Conservation (phyloP, 2,888 invertebrate species). For the Agrotis clavis region DNA sequence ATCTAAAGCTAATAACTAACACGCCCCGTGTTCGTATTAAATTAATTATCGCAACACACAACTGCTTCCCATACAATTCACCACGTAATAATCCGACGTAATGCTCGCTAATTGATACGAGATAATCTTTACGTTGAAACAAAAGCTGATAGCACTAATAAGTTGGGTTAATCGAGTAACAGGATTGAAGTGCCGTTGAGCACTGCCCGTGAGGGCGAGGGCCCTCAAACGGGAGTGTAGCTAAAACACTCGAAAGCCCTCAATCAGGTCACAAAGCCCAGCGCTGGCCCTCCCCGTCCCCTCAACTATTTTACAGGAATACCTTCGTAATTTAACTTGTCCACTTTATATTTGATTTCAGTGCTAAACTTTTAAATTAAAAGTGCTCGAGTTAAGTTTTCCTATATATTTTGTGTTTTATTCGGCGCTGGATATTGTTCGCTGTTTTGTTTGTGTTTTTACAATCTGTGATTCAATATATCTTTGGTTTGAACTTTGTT, state of each 20-base stretch:
- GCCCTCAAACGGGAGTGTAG: slow-evolving; percentile 65
- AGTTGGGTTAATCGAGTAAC: slow-evolving; percentile 70
- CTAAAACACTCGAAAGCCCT: slow-evolving; percentile 63
- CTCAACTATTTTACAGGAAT: slow-evolving; percentile 68
- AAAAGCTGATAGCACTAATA: slow-evolving; percentile 63
- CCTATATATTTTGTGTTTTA: slow-evolving; percentile 44
- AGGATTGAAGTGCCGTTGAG: slow-evolving; percentile 65
- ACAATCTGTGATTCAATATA: not conserved
- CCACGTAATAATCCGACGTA: slow-evolving; percentile 56
- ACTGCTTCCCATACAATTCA: slow-evolving; percentile 49
- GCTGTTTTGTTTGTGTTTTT: slow-evolving; percentile 21
- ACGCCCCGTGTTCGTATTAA: slow-evolving; percentile 44
- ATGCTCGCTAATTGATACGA: slow-evolving; percentile 50
- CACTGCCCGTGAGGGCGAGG: slow-evolving; percentile 58
- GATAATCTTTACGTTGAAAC: slow-evolving; percentile 58
- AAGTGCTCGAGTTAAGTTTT: slow-evolving; percentile 30
- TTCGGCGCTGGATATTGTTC: slow-evolving; percentile 31
- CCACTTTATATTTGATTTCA: slow-evolving; percentile 49
- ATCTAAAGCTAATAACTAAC: slow-evolving; percentile 48
- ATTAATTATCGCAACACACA: slow-evolving; percentile 57
- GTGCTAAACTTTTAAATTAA: slow-evolving; percentile 55
- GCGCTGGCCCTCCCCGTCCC: slow-evolving; percentile 48
- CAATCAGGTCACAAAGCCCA: slow-evolving; percentile 64
- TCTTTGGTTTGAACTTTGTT: not conserved
- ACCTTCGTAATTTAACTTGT: slow-evolving; percentile 60